Percentiles rank a stretch among this genome's conserved stretches.
These are phyloP conservation scores for Catalaphyllia jardinei DNA, from an alignment of 64 coral and sea anemone genomes.

Conservation along the genomic window DNA sequence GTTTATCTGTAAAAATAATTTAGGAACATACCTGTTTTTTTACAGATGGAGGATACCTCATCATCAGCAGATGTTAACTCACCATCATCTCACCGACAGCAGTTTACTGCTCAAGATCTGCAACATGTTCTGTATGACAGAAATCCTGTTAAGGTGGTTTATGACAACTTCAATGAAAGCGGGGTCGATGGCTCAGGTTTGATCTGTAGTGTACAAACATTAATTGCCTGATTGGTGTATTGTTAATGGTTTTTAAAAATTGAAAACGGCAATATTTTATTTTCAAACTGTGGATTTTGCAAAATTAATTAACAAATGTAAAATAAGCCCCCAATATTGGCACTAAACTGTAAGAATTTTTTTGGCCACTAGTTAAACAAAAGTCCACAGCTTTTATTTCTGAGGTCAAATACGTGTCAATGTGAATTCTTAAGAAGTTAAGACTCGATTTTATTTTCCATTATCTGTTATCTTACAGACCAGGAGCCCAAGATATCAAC, in stretches of 20 bases:
- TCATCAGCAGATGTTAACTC: not conserved
- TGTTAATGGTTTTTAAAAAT: not conserved
- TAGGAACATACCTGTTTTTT: not conserved
- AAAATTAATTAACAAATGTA: too few species aligned
- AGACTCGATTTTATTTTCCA: too few species aligned
- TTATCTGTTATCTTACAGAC: not conserved
- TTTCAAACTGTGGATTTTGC: too few species aligned
- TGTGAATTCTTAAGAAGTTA: too few species aligned
- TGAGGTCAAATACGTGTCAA: too few species aligned
- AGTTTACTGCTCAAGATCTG: constrained; percentile 11
- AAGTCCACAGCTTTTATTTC: too few species aligned
- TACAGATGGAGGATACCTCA: constrained; percentile 9
- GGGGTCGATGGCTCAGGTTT: not conserved
- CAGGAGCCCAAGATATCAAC: not conserved
- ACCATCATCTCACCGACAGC: not conserved
- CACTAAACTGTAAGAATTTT: too few species aligned
- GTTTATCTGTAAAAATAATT: not conserved
- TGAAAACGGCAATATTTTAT: too few species aligned
- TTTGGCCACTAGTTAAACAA: too few species aligned
- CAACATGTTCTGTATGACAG: constrained; percentile 18
- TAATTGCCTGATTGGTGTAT: not conserved
- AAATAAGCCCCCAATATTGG: too few species aligned
- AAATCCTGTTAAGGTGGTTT: constrained; percentile 19
- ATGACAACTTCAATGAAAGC: not conserved
- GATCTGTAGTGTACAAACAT: not conserved